phyloP scores from a whole-genome alignment of 2,797 vertebrate species.

The Thaleichthys pacificus region DNA sequence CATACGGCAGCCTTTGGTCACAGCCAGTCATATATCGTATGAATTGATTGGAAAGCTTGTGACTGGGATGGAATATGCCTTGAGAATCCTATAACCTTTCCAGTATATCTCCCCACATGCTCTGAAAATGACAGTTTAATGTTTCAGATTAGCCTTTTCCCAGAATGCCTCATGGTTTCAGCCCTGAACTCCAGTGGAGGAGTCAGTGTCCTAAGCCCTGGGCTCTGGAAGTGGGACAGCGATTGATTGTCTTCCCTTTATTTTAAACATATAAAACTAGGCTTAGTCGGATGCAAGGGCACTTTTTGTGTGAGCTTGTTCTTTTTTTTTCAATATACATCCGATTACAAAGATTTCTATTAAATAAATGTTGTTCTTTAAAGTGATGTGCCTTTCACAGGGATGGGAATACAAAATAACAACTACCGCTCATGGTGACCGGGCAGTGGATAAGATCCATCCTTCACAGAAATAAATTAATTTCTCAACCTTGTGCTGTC shows the following conservation, averaged over 20 bases:
- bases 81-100: constrained; percentile 56
- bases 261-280: constrained; percentile 44
- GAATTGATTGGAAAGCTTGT: constrained; percentile 34
- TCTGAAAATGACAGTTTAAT: constrained; percentile 62
- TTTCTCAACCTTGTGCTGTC: constrained; percentile 55
- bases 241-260: constrained; percentile 71
- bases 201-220: constrained; percentile 18
- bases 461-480: constrained; percentile 55
- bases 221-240: constrained; percentile 1
- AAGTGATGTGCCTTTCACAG: constrained; percentile 46
- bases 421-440: constrained; percentile 36
- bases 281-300: constrained; percentile 55
- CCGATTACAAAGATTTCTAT: constrained; percentile 64
- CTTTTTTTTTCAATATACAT: constrained; percentile 51
- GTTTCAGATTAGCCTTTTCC: constrained; percentile 52
- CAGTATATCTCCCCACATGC: constrained; percentile 37
- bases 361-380: constrained; percentile 58
- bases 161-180: constrained; percentile 39
- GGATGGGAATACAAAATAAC: constrained; percentile 41
- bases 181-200: constrained; percentile 21
- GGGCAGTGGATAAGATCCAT: constrained; percentile 44
- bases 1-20: neutral
- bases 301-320: constrained; percentile 57
- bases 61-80: constrained; percentile 42
- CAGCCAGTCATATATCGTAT: constrained; percentile 42